Conservation (phyloP, 2,113 vertebrate species). For the Phaethornis superciliosus region DNA sequence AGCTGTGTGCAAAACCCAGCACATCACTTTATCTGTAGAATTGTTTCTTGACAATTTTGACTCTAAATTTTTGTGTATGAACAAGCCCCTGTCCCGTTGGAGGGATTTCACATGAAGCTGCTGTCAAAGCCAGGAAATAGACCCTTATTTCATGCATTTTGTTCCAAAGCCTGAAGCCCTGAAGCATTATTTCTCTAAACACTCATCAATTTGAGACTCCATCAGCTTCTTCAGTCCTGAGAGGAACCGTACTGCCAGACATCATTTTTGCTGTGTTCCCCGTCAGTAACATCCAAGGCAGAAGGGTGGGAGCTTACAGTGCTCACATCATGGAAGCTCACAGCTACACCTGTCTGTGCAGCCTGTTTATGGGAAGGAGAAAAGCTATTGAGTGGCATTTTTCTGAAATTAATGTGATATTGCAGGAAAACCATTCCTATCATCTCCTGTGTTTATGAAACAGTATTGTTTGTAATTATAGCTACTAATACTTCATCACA, state of each 20-base stretch:
- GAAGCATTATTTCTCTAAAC: not conserved
- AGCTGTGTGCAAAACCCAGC: not conserved
- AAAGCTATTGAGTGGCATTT: not conserved
- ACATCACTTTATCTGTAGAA: not conserved
- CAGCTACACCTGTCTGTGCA: not conserved
- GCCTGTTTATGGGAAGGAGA: not conserved
- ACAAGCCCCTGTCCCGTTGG: not conserved
- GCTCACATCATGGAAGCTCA: not conserved
- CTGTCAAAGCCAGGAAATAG: not conserved
- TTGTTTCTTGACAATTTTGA: not conserved
- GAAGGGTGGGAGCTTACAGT: not conserved
- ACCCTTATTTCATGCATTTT: not conserved
- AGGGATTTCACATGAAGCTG: not conserved
- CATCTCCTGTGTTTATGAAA: not conserved
- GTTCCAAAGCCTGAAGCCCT: not conserved
- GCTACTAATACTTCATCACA: not conserved
- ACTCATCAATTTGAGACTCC: not conserved
- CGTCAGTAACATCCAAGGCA: not conserved
- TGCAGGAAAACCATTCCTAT: not conserved
- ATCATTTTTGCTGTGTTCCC: not conserved
- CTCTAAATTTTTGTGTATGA: not conserved
- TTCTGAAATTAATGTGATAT: not conserved
- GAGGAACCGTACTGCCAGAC: not conserved
- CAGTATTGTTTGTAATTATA: not conserved
- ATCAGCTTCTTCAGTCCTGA: not conserved